A percentile compares a stretch with the other conserved stretches of the same genome.
phyloP scores from a whole-genome alignment of 2,888 invertebrate genomes.

The Clunio marinus region DNA sequence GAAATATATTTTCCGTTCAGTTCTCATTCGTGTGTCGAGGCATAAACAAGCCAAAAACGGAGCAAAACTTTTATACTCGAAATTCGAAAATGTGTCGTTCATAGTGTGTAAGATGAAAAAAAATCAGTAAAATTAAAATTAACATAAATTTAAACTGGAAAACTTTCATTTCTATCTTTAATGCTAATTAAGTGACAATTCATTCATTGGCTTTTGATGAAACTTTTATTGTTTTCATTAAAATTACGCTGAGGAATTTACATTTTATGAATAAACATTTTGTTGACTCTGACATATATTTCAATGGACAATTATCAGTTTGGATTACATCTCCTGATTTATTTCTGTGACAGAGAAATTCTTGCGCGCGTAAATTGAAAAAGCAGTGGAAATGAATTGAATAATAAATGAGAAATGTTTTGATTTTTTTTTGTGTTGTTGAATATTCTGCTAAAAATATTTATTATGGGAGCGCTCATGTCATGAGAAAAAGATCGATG shows the following conservation, averaged over 20 bases:
- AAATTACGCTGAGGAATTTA: no score
- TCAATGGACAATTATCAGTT: background rate
- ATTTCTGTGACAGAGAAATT: background rate
- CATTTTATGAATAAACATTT: no score
- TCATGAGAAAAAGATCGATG: background rate
- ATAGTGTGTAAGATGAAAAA: conserved; percentile 16
- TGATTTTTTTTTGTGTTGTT: background rate
- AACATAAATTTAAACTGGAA: no score
- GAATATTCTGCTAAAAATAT: background rate
- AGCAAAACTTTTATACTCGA: background rate
- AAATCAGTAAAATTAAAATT: no score
- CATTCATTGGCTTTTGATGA: no score
- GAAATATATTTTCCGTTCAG: conserved; percentile 8
- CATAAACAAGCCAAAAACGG: conserved; percentile 10
- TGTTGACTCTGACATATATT: background rate
- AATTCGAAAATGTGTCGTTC: conserved; percentile 23
- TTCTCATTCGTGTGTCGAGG: conserved; percentile 34
- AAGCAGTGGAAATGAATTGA: background rate
- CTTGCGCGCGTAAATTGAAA: background rate
- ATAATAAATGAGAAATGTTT: background rate
- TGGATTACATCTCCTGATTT: no score
- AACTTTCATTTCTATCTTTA: no score
- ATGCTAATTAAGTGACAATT: no score
- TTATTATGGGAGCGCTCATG: background rate
- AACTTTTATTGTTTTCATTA: no score